These are phyloP conservation scores for Temnothorax rugatulus DNA, from an alignment of 2,888 invertebrate genomes.

Conservation along the genomic window DNA sequence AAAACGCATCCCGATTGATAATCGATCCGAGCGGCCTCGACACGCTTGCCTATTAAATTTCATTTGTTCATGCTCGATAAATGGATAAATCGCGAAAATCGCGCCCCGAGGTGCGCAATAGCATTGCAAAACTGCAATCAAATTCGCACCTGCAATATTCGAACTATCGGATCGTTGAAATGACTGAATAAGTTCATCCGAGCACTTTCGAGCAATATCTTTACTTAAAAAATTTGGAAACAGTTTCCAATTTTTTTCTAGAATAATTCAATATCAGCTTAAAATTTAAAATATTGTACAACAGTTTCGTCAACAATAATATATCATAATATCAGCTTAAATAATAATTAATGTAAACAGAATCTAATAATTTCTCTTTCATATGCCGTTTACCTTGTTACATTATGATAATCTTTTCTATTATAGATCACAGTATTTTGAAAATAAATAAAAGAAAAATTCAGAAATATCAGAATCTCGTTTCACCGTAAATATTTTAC, in stretches of 20 bases:
- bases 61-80: constrained; percentile 41
- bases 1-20: constrained; percentile 35
- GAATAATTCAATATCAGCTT: neutral
- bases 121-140: constrained; percentile 8
- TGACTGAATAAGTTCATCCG: neutral
- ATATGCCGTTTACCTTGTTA: neutral
- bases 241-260: neutral
- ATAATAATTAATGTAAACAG: neutral
- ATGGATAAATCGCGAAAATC: constrained; percentile 46
- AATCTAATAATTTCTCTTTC: neutral
- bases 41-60: constrained; percentile 39
- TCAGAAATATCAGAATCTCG: neutral
- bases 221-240: neutral
- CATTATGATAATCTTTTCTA: neutral
- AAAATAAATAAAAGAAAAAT: neutral
- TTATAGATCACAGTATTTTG: neutral
- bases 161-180: neutral
- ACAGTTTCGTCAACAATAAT: neutral
- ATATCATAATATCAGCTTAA: neutral
- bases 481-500: neutral
- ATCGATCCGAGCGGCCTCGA: constrained; percentile 29
- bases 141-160: constrained; percentile 36
- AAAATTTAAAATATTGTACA: neutral
- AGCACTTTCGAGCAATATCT: neutral
- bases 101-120: constrained; percentile 2